These are phyloP conservation scores for Sussaba pulchella DNA, from an alignment of 2,888 invertebrate genomes.

Conservation along the genomic window DNA sequence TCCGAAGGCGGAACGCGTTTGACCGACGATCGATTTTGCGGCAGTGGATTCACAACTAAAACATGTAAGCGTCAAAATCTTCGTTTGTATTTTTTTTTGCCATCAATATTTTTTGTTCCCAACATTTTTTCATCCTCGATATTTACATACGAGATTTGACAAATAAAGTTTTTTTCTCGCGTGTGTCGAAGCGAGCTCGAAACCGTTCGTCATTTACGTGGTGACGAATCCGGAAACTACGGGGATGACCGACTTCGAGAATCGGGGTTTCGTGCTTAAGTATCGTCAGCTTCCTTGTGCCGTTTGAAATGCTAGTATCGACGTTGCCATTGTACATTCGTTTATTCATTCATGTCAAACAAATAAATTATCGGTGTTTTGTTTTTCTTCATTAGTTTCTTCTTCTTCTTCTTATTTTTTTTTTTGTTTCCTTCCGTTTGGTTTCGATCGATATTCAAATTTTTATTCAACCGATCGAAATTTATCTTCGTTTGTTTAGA, in stretches of 20 bases:
- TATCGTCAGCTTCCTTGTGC: constrained; percentile 89
- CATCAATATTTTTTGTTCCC: too few species aligned
- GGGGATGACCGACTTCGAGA: constrained; percentile 88
- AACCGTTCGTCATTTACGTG: constrained; percentile 91
- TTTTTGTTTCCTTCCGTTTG: constrained; percentile 13
- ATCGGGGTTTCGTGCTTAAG: constrained; percentile 90
- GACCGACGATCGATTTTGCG: constrained; percentile 90
- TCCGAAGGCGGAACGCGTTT: constrained; percentile 77
- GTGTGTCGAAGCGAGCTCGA: constrained; percentile 88
- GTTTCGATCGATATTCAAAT: not conserved
- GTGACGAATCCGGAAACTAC: constrained; percentile 86
- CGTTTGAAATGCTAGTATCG: constrained; percentile 60
- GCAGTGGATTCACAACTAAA: constrained; percentile 89
- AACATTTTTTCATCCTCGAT: too few species aligned
- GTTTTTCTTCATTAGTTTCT: too few species aligned
- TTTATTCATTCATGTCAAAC: not conserved
- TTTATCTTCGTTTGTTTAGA: not conserved
- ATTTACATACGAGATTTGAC: too few species aligned
- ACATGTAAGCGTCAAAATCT: constrained; percentile 85
- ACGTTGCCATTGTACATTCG: constrained; percentile 11
- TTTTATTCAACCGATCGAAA: not conserved
- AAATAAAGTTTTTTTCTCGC: too few species aligned
- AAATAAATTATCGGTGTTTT: constrained; percentile 26
- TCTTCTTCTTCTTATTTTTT: too few species aligned
- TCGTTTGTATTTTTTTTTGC: too few species aligned